These are phyloP conservation scores for Harpagifer antarcticus DNA, from an alignment of 2,797 vertebrate genomes.

Conservation along the genomic window DNA sequence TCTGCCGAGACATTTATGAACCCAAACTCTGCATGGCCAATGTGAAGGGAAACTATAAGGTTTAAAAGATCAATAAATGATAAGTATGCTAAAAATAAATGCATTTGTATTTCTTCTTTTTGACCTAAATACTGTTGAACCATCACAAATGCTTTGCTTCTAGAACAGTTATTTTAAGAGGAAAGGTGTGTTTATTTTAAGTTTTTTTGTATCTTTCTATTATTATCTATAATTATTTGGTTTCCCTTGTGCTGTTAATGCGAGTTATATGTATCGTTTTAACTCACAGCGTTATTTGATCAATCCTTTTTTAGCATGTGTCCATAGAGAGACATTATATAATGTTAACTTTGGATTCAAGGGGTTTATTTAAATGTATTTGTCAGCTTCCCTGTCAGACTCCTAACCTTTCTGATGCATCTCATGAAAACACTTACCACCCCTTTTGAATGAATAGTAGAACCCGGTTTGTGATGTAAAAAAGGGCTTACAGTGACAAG, in stretches of 20 bases:
- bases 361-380: slow-evolving; percentile 35
- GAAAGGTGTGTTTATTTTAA: neutral
- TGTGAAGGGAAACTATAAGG: slow-evolving; percentile 12
- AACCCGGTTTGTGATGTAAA: slow-evolving; percentile 49
- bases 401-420: slow-evolving; percentile 17
- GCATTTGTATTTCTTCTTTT: neutral
- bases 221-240: neutral
- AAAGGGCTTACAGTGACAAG: slow-evolving; percentile 57
- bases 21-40: neutral
- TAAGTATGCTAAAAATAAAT: neutral
- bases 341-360: slow-evolving; percentile 13
- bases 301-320: neutral
- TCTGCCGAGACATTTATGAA: slow-evolving; percentile 23
- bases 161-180: too few species aligned
- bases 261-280: neutral
- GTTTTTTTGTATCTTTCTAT: neutral
- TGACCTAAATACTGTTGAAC: neutral
- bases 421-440: slow-evolving; percentile 24
- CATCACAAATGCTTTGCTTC: too few species aligned
- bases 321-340: neutral
- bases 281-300: neutral
- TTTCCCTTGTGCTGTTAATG: neutral
- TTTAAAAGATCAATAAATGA: slow-evolving; percentile 31
- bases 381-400: slow-evolving; percentile 38
- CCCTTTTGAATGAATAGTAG: slow-evolving; percentile 32